phyloP scores from a whole-genome alignment of 2,888 invertebrate species.

The Synergus gifuensis region DNA sequence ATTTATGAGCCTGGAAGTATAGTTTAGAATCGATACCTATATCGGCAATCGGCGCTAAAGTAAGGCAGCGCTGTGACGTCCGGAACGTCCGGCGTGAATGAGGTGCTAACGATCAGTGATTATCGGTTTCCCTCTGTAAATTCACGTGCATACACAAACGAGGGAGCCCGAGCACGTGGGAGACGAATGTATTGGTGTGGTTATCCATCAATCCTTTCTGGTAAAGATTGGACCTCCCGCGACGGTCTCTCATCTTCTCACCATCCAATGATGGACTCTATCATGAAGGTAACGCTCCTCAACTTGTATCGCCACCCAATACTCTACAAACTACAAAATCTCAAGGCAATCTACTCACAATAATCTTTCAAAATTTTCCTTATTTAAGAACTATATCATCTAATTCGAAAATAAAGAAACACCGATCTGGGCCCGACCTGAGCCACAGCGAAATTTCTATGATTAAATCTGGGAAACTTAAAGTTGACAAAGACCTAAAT shows the following conservation, averaged over 20 bases:
- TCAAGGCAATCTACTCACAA: neutral
- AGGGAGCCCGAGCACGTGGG: conserved; percentile 22
- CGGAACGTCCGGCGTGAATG: conserved; percentile 66
- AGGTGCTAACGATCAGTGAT: conserved; percentile 73
- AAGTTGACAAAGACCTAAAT: too few relatives aligned
- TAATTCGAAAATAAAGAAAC: neutral
- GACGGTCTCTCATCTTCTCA: conserved; percentile 75
- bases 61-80: conserved; percentile 39
- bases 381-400: neutral
- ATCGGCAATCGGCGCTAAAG: conserved; percentile 5
- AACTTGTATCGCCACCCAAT: neutral
- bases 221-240: conserved; percentile 72
- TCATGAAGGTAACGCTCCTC: conserved; percentile 10
- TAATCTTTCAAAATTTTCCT: neutral
- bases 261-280: conserved; percentile 54
- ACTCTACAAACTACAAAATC: neutral
- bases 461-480: too few relatives aligned
- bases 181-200: conserved; percentile 62
- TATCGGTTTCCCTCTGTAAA: conserved; percentile 53
- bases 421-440: too few relatives aligned
- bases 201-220: conserved; percentile 73
- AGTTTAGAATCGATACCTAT: conserved; percentile 3
- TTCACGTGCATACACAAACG: conserved; percentile 45
- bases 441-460: too few relatives aligned
- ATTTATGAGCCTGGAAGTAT: neutral